Evolutionary conservation across 2,888 invertebrate species (phyloP).

Genomic region (Chironomus tentans): DNA sequence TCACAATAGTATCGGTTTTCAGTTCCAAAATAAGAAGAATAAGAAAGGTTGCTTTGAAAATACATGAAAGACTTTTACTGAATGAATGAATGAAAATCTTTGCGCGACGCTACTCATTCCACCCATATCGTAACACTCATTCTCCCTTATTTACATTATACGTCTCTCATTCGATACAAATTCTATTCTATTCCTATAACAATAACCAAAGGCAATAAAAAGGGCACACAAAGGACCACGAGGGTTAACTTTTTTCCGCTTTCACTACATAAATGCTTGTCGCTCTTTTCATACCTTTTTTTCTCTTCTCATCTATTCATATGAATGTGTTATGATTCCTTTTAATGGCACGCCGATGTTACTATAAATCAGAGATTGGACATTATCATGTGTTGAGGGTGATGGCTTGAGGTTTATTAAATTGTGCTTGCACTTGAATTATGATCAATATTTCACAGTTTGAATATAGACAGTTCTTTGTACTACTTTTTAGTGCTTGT

Average conservation of each 20-base stretch:
- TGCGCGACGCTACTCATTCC: not conserved
- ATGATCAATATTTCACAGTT: no score
- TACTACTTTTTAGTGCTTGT: no score
- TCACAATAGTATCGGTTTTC: not conserved
- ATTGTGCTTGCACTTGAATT: no score
- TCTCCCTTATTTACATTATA: not conserved
- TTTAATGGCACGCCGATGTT: slow-evolving; percentile 6
- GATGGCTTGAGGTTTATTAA: no score
- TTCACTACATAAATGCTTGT: not conserved
- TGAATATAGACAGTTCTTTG: no score
- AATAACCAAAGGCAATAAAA: slow-evolving; percentile 15
- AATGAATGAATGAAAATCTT: not conserved
- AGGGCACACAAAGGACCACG: slow-evolving; percentile 21
- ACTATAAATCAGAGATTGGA: not conserved
- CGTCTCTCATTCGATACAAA: not conserved
- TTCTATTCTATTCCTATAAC: not conserved
- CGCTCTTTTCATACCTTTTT: not conserved
- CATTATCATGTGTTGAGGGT: no score
- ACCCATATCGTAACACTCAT: not conserved
- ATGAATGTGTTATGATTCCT: slow-evolving; percentile 11
- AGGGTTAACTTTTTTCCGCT: not conserved
- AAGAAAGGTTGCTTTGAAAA: not conserved
- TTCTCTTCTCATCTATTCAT: not conserved
- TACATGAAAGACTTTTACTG: not conserved
- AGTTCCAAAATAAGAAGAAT: not conserved